Evolutionary conservation across 2,797 vertebrate species (phyloP).

Genomic region (Caiman crocodilus): DNA sequence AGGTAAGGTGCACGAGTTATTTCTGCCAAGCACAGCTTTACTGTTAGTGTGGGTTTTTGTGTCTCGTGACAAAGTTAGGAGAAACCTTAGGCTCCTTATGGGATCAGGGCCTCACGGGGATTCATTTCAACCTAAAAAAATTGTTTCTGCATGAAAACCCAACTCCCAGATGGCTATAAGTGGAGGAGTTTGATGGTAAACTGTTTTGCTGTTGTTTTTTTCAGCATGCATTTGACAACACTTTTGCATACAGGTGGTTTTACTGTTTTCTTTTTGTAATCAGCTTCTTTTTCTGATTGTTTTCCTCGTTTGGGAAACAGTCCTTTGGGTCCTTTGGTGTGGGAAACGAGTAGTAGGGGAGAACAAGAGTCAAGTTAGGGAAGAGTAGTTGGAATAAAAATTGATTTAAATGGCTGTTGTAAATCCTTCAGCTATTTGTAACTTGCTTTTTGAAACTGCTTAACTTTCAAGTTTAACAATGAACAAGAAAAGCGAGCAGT

Average conservation of each 20-base stretch:
- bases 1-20: slow-evolving; percentile 78
- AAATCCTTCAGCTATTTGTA: not conserved
- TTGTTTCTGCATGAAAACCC: not conserved
- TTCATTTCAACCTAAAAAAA: not conserved
- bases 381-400: not conserved
- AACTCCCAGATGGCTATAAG: not conserved
- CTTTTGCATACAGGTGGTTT: too few species aligned
- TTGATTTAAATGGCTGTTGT: fast-evolving
- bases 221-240: not conserved
- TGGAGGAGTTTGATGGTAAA: not conserved
- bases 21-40: too few species aligned
- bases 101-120: not conserved
- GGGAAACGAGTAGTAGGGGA: not conserved
- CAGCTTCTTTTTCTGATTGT: not conserved
- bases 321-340: not conserved
- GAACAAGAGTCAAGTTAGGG: slow-evolving; percentile 1
- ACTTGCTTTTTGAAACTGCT: not conserved
- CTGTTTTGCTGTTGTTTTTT: not conserved
- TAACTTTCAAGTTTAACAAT: not conserved
- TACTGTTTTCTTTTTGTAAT: not conserved
- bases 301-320: not conserved
- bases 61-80: not conserved
- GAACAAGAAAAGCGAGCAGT: not conserved
- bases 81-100: not conserved
- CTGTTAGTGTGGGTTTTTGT: too few species aligned